These are phyloP conservation scores for Metacarcinus magister DNA, from an alignment of 2,888 invertebrate genomes.

Conservation along the genomic window DNA sequence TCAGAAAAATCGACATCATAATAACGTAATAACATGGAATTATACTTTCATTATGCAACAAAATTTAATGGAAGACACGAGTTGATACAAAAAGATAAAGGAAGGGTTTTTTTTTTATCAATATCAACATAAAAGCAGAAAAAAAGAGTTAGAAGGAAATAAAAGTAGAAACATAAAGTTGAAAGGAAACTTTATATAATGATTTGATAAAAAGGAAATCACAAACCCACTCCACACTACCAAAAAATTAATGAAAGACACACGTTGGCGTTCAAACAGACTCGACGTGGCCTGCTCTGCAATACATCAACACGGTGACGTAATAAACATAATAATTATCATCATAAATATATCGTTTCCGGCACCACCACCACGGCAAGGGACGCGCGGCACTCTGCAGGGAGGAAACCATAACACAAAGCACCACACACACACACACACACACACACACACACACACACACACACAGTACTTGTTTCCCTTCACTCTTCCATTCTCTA, in stretches of 20 bases:
- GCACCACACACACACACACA: not conserved
- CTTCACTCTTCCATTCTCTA: not conserved
- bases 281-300: not conserved
- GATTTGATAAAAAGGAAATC: not conserved
- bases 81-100: not conserved
- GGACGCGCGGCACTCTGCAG: not conserved
- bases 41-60: not conserved
- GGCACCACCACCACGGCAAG: not conserved
- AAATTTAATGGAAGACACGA: not conserved
- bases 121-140: not conserved
- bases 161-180: not conserved
- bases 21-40: not conserved
- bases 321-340: slow-evolving; percentile 20
- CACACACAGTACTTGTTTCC: not conserved
- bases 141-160: not conserved
- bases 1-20: not conserved
- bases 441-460: slow-evolving; percentile 43
- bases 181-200: not conserved
- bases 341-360: not conserved
- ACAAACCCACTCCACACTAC: not conserved
- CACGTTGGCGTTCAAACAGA: not conserved
- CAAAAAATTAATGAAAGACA: not conserved
- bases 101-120: too few relatives aligned
- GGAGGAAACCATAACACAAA: not conserved
- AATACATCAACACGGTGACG: not conserved